Percentiles rank a stretch among this genome's conserved stretches.
These are phyloP conservation scores for Odocoileus virginianus DNA, from an alignment of 2,113 vertebrate genomes.

Conservation along the genomic window DNA sequence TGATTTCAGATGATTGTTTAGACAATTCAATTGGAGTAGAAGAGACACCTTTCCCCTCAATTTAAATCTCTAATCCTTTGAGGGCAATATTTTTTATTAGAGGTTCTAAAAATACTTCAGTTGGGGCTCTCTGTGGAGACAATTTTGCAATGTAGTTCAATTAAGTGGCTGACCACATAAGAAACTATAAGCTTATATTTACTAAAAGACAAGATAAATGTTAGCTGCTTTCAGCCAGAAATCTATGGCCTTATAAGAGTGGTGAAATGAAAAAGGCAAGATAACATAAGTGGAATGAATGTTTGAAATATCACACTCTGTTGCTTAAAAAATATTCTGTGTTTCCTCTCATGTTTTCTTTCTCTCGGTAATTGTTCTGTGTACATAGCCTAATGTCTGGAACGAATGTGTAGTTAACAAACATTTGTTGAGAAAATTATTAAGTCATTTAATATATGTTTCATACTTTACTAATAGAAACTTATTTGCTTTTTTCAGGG, in stretches of 20 bases:
- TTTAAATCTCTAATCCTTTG: slow-evolving; percentile 35
- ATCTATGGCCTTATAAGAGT: background rate
- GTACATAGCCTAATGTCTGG: background rate
- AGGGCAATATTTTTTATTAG: slow-evolving; percentile 34
- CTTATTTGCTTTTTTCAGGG: background rate
- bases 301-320: background rate
- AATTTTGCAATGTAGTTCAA: background rate
- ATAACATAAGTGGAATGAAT: background rate
- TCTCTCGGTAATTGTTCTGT: background rate
- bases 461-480: background rate
- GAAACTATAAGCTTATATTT: slow-evolving; percentile 10
- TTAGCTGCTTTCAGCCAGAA: slow-evolving; percentile 44
- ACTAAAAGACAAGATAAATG: slow-evolving; percentile 29
- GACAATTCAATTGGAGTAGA: background rate
- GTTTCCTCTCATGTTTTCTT: background rate
- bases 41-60: background rate
- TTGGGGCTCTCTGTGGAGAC: background rate
- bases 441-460: background rate
- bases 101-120: slow-evolving; percentile 53
- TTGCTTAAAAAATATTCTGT: background rate
- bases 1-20: background rate
- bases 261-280: slow-evolving; percentile 35
- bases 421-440: background rate
- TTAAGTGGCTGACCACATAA: slow-evolving; percentile 53
- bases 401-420: background rate